phyloP scores from a whole-genome alignment of 2,888 invertebrate genomes.

The Drosophila macrospina region DNA sequence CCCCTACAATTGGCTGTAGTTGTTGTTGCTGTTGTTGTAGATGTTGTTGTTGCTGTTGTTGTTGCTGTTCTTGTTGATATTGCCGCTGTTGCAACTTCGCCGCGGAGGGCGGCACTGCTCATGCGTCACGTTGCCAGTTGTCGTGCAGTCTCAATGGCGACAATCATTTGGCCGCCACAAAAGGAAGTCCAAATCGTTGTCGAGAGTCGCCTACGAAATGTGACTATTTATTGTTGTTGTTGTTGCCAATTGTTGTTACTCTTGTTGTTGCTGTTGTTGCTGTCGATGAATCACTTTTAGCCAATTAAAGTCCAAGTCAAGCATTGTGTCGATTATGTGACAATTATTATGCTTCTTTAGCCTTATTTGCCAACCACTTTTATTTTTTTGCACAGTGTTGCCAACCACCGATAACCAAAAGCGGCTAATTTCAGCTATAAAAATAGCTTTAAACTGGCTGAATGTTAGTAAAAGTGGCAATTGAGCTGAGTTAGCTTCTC shows the following conservation, averaged over 20 bases:
- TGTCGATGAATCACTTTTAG: slow-evolving; percentile 49
- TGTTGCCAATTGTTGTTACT: slow-evolving; percentile 14
- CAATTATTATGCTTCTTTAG: slow-evolving; percentile 58
- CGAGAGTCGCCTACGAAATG: slow-evolving; percentile 55
- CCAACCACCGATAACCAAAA: slow-evolving; percentile 19
- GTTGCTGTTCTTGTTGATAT: slow-evolving; percentile 4
- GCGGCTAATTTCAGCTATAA: slow-evolving; percentile 15
- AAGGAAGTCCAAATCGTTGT: slow-evolving; percentile 57
- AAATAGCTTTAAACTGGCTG: background rate
- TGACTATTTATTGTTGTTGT: slow-evolving; percentile 29
- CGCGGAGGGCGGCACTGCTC: slow-evolving; percentile 39
- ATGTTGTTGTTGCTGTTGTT: slow-evolving; percentile 3
- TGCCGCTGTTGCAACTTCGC: slow-evolving; percentile 15
- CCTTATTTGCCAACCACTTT: slow-evolving; percentile 41
- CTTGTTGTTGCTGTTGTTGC: slow-evolving; percentile 22
- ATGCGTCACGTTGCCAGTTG: slow-evolving; percentile 58
- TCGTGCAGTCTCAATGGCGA: slow-evolving; percentile 62
- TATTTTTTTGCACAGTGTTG: slow-evolving; percentile 6
- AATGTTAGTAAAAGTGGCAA: slow-evolving; percentile 10
- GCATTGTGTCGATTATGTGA: slow-evolving; percentile 51
- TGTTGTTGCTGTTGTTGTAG: slow-evolving; percentile 7
- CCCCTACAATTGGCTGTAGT: background rate
- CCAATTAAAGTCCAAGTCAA: slow-evolving; percentile 49
- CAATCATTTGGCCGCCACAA: slow-evolving; percentile 56
- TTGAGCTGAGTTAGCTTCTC: slow-evolving; percentile 6